Evolutionary conservation across 2,797 vertebrate species (phyloP).

Genomic region (Cryptoprocta ferox): DNA sequence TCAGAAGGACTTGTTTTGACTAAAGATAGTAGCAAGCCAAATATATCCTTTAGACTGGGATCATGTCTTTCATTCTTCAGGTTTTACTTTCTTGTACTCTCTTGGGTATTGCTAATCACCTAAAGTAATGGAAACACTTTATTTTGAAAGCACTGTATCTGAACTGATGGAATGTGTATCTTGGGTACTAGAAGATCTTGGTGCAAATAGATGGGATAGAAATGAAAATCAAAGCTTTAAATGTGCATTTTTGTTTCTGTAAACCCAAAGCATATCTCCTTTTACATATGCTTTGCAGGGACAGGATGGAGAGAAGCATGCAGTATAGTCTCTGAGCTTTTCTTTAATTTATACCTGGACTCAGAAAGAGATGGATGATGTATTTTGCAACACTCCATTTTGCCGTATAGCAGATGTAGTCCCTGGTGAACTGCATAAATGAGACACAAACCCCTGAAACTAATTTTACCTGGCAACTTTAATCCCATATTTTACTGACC

Average conservation of each 20-base stretch:
- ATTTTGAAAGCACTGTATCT: conserved; percentile 29
- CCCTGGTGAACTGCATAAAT: not conserved
- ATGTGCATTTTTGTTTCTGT: not conserved
- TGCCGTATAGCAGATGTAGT: not conserved
- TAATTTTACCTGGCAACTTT: not conserved
- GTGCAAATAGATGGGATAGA: not conserved
- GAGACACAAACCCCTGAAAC: not conserved
- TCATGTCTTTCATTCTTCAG: not conserved
- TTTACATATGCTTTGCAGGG: not conserved
- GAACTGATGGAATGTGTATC: not conserved
- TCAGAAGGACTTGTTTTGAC: not conserved
- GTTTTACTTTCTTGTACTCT: not conserved
- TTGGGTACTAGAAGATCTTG: not conserved
- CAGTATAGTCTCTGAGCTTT: not conserved
- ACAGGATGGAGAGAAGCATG: not conserved
- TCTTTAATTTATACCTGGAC: not conserved
- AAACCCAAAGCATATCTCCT: not conserved
- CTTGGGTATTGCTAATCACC: not conserved
- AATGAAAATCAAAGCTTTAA: conserved; percentile 16
- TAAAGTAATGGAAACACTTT: conserved; percentile 41
- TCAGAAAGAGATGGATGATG: not conserved
- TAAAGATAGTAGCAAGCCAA: not conserved
- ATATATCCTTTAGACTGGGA: not conserved
- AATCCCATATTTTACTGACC: not conserved
- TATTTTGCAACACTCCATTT: not conserved